These are phyloP conservation scores for Stegodyphus dumicola DNA, from an alignment of 1,140 invertebrate genomes.

Conservation along the genomic window DNA sequence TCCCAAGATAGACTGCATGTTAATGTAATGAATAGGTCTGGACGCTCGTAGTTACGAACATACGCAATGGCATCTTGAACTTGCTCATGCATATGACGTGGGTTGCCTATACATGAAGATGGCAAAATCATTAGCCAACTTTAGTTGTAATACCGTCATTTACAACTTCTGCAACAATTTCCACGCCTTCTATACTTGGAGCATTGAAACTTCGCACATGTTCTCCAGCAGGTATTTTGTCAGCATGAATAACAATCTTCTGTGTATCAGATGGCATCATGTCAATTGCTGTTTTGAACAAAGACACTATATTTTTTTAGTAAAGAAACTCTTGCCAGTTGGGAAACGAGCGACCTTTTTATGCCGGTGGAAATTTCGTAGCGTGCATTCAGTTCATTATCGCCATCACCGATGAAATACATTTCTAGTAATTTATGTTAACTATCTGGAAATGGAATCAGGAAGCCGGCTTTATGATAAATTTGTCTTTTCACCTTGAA, in stretches of 20 bases:
- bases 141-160: neutral
- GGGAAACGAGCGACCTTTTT: constrained; percentile 12
- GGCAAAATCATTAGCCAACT: neutral
- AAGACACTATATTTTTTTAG: constrained; percentile 43
- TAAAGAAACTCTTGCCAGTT: constrained; percentile 44
- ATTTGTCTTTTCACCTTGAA: constrained; percentile 62
- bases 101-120: neutral
- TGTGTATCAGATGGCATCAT: constrained; percentile 53
- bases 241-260: constrained; percentile 65
- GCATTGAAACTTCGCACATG: constrained; percentile 68
- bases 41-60: constrained; percentile 49
- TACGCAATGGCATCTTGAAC: neutral
- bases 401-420: constrained; percentile 57
- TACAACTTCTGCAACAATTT: constrained; percentile 37
- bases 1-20: constrained; percentile 71
- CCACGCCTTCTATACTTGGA: constrained; percentile 57
- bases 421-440: constrained; percentile 14
- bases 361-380: neutral
- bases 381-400: constrained; percentile 57
- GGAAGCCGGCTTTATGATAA: constrained; percentile 57
- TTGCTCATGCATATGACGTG: constrained; percentile 5
- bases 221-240: constrained; percentile 67
- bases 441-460: constrained; percentile 31
- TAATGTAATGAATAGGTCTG: constrained; percentile 70
- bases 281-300: constrained; percentile 61